phyloP scores from a whole-genome alignment of 2,113 vertebrate species.

The Hyperopisus bebe region DNA sequence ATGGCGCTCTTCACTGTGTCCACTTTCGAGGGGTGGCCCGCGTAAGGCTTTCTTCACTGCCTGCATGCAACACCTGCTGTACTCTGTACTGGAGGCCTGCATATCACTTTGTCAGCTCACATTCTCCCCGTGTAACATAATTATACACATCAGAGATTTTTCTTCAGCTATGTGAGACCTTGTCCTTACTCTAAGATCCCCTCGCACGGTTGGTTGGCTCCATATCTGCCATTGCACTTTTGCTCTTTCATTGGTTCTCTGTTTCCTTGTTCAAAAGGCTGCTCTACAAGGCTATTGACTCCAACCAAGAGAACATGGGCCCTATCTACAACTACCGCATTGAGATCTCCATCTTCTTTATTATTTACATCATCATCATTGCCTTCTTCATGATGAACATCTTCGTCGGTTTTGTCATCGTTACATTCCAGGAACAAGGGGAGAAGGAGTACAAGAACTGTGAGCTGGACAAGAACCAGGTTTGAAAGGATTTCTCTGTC shows the following conservation, averaged over 20 bases:
- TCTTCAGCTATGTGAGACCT: not conserved
- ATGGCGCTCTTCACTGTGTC: slow-evolving; percentile 98
- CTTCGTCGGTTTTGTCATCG: slow-evolving; percentile 98
- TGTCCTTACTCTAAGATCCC: not conserved
- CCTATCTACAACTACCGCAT: slow-evolving; percentile 96
- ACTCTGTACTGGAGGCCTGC: not conserved
- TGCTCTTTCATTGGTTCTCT: not conserved
- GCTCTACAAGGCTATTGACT: slow-evolving; percentile 95
- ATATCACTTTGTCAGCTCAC: not conserved
- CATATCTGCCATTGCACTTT: not conserved
- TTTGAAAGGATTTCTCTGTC: slow-evolving; percentile 47
- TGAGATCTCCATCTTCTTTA: slow-evolving; percentile 98
- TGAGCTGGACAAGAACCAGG: slow-evolving; percentile 99
- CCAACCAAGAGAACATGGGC: slow-evolving; percentile 88
- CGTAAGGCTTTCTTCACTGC: slow-evolving; percentile 64
- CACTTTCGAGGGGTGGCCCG: slow-evolving; percentile 96
- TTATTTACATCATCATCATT: slow-evolving; percentile 99
- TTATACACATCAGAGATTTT: not conserved
- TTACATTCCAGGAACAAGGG: slow-evolving; percentile 98
- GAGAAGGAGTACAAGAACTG: slow-evolving; percentile 99
- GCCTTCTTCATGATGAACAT: slow-evolving; percentile 99
- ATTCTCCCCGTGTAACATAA: not conserved
- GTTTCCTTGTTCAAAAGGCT: slow-evolving; percentile 59
- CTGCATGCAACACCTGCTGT: not conserved
- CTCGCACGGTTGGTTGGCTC: not conserved